phyloP scores from a whole-genome alignment of 2,113 vertebrate genomes.

The Spilogale gracilis region DNA sequence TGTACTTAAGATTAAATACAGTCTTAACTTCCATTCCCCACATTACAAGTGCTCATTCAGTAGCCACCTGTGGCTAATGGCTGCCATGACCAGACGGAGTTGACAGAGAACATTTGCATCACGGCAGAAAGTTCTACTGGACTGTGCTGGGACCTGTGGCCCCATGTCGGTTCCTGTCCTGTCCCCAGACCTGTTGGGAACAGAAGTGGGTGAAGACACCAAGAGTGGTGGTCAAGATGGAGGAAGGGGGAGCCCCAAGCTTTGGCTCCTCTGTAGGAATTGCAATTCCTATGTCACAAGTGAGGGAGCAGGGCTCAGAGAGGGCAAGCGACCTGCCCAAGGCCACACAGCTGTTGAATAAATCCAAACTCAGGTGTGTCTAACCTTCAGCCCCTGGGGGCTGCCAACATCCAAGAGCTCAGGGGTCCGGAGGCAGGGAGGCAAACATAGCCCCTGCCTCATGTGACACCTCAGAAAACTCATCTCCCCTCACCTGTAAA shows the following conservation, averaged over 20 bases:
- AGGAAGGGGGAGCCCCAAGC: not conserved
- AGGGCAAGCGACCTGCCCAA: not conserved
- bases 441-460: not conserved
- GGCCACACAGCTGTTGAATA: not conserved
- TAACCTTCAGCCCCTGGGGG: not conserved
- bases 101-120: not conserved
- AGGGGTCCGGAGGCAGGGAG: accelerated
- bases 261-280: not conserved
- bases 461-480: accelerated
- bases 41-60: not conserved
- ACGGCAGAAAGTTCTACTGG: not conserved
- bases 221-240: accelerated
- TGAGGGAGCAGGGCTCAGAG: not conserved
- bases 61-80: not conserved
- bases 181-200: not conserved
- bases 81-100: not conserved
- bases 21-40: not conserved
- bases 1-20: not conserved
- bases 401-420: not conserved
- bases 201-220: not conserved
- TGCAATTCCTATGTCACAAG: not conserved
- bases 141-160: not conserved
- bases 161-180: not conserved
- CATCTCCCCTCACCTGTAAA: not conserved
- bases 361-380: not conserved